A percentile compares a stretch with the other conserved stretches of the same genome.
phyloP scores from a whole-genome alignment of 2,113 vertebrate genomes.

The Nothoprocta perdicaria region DNA sequence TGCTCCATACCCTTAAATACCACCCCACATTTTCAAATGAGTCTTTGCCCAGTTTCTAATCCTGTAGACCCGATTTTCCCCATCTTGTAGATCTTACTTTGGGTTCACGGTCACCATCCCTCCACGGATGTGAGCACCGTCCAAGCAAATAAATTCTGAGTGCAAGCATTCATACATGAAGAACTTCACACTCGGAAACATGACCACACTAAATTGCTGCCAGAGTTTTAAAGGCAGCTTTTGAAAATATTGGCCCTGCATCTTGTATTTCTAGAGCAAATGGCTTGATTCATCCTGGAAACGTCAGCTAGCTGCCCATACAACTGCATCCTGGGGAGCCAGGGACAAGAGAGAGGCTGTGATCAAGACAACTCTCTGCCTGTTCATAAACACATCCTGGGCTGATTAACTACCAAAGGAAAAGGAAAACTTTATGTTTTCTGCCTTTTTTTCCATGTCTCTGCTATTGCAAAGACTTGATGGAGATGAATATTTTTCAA shows the following conservation, averaged over 20 bases:
- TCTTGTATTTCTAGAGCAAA: slow-evolving; percentile 46
- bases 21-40: neutral
- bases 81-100: slow-evolving; percentile 17
- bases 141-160: slow-evolving; percentile 64
- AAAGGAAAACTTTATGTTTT: slow-evolving; percentile 32
- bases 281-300: slow-evolving; percentile 44
- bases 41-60: slow-evolving; percentile 17
- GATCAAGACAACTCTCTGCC: slow-evolving; percentile 14
- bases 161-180: slow-evolving; percentile 62
- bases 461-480: neutral
- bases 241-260: slow-evolving; percentile 49
- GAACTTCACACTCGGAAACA: slow-evolving; percentile 63
- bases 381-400: neutral
- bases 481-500: slow-evolving; percentile 12
- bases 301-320: neutral
- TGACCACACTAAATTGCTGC: slow-evolving; percentile 52
- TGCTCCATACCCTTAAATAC: neutral
- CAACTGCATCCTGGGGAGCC: neutral
- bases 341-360: neutral
- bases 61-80: neutral
- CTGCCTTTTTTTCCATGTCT: slow-evolving; percentile 21
- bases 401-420: slow-evolving; percentile 31
- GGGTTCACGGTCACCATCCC: neutral
- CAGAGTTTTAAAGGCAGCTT: slow-evolving; percentile 61
- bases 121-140: neutral